phyloP scores from a whole-genome alignment of 2,113 vertebrate genomes.

The Platichthys flesus region DNA sequence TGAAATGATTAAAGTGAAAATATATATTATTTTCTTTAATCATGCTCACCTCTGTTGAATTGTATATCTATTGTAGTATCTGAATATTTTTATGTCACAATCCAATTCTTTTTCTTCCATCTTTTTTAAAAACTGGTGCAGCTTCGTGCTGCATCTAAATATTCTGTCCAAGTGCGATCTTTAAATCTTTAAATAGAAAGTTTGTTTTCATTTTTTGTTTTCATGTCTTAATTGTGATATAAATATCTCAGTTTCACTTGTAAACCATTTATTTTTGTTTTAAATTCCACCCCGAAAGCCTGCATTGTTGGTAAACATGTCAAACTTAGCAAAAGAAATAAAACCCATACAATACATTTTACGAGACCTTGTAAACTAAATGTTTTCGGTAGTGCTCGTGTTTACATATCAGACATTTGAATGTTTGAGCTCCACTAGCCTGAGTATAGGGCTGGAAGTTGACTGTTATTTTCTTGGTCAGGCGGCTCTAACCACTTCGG shows the following conservation, averaged over 20 bases:
- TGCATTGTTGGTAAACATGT: not conserved
- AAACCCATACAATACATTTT: not conserved
- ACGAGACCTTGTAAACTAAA: constrained; percentile 3
- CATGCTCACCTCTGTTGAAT: not conserved
- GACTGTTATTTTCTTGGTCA: not conserved
- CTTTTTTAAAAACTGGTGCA: not conserved
- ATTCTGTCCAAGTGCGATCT: too few relatives aligned
- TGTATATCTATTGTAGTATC: not conserved
- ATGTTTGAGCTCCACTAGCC: not conserved
- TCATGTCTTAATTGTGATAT: not conserved
- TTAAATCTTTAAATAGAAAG: too few relatives aligned
- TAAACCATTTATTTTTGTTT: not conserved
- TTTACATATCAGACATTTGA: not conserved
- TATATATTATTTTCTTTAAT: not conserved
- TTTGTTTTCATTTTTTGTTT: not conserved
- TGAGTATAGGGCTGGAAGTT: not conserved
- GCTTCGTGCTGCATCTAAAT: too few relatives aligned
- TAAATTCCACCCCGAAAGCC: not conserved
- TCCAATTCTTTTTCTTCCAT: not conserved
- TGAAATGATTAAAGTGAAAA: not conserved
- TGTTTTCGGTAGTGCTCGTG: not conserved
- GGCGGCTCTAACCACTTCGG: not conserved
- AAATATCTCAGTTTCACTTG: not conserved
- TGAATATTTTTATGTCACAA: not conserved
- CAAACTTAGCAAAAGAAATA: not conserved